Percentiles rank a stretch among this genome's conserved stretches.
These are phyloP conservation scores for Wasmannia auropunctata DNA, from an alignment of 1,140 invertebrate genomes.

Conservation along the genomic window DNA sequence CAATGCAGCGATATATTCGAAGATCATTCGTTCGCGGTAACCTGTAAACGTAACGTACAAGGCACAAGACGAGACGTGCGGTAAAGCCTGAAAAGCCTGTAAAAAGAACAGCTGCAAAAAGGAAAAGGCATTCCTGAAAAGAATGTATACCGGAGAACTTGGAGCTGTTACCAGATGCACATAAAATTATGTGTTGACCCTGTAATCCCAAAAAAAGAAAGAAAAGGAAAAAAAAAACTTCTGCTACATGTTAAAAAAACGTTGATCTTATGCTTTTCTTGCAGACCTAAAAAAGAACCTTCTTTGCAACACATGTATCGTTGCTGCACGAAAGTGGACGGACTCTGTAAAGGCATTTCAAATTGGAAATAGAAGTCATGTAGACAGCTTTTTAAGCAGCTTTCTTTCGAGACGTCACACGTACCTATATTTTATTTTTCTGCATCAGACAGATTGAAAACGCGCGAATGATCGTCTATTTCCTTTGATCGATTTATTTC, in stretches of 20 bases:
- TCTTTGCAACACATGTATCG: slow-evolving; percentile 37
- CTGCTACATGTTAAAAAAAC: slow-evolving; percentile 59
- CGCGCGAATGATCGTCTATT: slow-evolving; percentile 36
- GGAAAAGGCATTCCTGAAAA: slow-evolving; percentile 80
- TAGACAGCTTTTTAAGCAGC: slow-evolving; percentile 15
- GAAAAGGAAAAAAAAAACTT: slow-evolving; percentile 62
- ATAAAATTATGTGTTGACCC: slow-evolving; percentile 77
- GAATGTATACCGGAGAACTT: slow-evolving; percentile 70
- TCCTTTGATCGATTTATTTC: slow-evolving; percentile 12
- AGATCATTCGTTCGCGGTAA: slow-evolving; percentile 75
- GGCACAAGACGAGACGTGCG: slow-evolving; percentile 76
- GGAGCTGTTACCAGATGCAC: slow-evolving; percentile 78
- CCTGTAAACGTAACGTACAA: slow-evolving; percentile 80
- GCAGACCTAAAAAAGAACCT: slow-evolving; percentile 76
- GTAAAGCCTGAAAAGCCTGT: slow-evolving; percentile 85
- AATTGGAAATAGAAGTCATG: slow-evolving; percentile 46
- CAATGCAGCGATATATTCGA: slow-evolving; percentile 65
- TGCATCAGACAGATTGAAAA: slow-evolving; percentile 22
- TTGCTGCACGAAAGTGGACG: slow-evolving; percentile 40
- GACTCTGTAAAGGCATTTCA: slow-evolving; percentile 64
- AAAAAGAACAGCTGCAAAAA: slow-evolving; percentile 84
- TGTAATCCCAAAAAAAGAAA: slow-evolving; percentile 76
- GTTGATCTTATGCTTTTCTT: slow-evolving; percentile 66
- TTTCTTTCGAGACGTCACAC: not conserved
- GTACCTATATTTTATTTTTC: not conserved